A percentile compares a stretch with the other conserved stretches of the same genome.
These are phyloP conservation scores for Lathronympha strigana DNA, from an alignment of 2,888 invertebrate species.

Conservation along the genomic window DNA sequence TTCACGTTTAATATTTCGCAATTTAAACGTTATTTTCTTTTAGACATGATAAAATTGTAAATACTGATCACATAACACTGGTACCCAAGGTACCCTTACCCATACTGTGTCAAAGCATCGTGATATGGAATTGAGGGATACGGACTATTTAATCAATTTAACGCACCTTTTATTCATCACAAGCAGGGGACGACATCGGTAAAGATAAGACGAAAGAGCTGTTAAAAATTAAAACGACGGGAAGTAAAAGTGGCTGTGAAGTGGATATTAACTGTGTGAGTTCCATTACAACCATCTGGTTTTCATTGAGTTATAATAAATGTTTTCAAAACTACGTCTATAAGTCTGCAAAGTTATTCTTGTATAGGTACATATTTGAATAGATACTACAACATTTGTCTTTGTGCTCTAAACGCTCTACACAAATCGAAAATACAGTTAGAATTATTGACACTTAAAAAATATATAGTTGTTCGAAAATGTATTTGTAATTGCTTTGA, in stretches of 20 bases:
- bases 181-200: constrained; percentile 1
- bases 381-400: too few relatives aligned
- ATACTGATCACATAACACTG: too few relatives aligned
- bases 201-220: constrained; percentile 37
- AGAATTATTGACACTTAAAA: too few relatives aligned
- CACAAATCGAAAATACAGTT: too few relatives aligned
- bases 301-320: constrained; percentile 23
- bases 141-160: constrained; percentile 1
- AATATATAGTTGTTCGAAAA: too few relatives aligned
- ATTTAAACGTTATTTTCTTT: too few relatives aligned
- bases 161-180: constrained; percentile 1
- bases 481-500: not conserved
- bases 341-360: not conserved
- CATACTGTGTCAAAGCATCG: too few relatives aligned
- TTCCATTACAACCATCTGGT: constrained; percentile 39
- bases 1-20: too few relatives aligned
- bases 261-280: constrained; percentile 36
- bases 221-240: constrained; percentile 39
- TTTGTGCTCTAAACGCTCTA: too few relatives aligned
- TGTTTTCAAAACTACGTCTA: constrained; percentile 5
- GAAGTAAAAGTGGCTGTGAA: constrained; percentile 41
- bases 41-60: too few relatives aligned
- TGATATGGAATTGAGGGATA: not conserved
- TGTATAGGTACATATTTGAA: not conserved
- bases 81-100: too few relatives aligned